Evolutionary conservation across 2,797 vertebrate genomes (phyloP).

Genomic region (Orientallactaga sibirica): DNA sequence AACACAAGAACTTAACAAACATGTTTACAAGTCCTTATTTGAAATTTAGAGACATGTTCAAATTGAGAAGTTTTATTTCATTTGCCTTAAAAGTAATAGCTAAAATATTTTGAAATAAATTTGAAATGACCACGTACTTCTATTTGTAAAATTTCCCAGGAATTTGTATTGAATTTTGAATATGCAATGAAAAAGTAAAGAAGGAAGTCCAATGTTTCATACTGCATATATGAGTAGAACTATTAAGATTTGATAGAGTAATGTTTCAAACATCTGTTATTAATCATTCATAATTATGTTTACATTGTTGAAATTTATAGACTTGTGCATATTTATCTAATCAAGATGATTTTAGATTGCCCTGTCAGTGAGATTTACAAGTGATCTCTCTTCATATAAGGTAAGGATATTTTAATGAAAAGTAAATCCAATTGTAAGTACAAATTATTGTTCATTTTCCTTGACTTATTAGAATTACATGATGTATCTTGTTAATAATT

Average conservation of each 20-base stretch:
- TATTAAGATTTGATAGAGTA: neutral
- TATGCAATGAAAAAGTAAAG: slow-evolving; percentile 49
- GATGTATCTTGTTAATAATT: neutral
- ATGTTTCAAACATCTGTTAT: neutral
- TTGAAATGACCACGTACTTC: slow-evolving; percentile 60
- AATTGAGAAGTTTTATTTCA: neutral
- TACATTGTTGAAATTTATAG: slow-evolving; percentile 8
- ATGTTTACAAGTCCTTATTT: neutral
- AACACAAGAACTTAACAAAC: neutral
- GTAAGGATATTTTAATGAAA: slow-evolving; percentile 31
- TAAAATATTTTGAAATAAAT: neutral
- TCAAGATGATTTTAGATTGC: slow-evolving; percentile 6
- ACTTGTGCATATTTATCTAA: neutral
- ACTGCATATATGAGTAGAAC: neutral
- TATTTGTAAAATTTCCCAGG: slow-evolving; percentile 59
- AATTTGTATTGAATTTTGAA: slow-evolving; percentile 21
- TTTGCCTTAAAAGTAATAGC: neutral
- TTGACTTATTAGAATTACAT: neutral
- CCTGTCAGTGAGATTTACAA: neutral
- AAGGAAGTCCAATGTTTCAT: neutral
- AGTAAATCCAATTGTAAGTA: neutral
- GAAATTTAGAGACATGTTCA: neutral
- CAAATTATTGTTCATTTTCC: slow-evolving; percentile 35
- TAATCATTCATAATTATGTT: neutral
- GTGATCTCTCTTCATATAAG: neutral